Base-by-base conservation (phyloP, 2,797 vertebrate species). In the Galaxias olidus region DNA sequence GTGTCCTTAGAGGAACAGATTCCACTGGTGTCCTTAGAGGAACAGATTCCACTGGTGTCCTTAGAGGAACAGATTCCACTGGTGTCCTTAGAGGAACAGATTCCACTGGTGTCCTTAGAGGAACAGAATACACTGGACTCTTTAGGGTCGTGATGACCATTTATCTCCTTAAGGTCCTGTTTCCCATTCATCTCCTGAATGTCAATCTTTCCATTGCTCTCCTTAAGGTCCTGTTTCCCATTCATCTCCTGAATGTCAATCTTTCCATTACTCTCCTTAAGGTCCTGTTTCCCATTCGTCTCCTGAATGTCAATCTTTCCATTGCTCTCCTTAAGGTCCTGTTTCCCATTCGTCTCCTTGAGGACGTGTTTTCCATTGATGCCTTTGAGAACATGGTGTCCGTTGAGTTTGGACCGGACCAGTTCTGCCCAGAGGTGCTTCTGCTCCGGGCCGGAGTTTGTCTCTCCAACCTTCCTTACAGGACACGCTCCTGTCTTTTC, bases 391-490 rank as follows among this genome's bases (percentile, higher is more conserved):
- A 69, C 66, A 13, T 74, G 69, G 66, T 77, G 79, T 65, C 91
- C 30, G 69, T 84, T 84, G 20, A 78, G 62, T 13, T 71, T 71
- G 18, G 57, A 63, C 50, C 64, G 0, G 81, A 83, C 19, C 91
- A 87, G 0, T 92, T 92, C 68, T 91, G 93, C 30, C 30, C 30
- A 59, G 92, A 83, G 13, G 90, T 84, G 0, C 83, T 83, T 78
- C 43, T 82, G 68, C 13, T 80, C 83, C 54, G 93, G 91, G 79
- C 89, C 89, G n/a, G 79, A 81, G 14, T 77, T 40, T 0, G 41
- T 0, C 42, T 87, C 73, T 8, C 54, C 52, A 30, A 61, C 44
- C 10, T 54, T 59, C 0, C 77, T 73, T 54, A 75, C 74, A 2
- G 47, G 42, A 40, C 30, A 65, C 69, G 69, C 73, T 56, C 72